These are phyloP conservation scores for Cheilosia impressa DNA, from an alignment of 2,888 invertebrate species.

Conservation along the genomic window DNA sequence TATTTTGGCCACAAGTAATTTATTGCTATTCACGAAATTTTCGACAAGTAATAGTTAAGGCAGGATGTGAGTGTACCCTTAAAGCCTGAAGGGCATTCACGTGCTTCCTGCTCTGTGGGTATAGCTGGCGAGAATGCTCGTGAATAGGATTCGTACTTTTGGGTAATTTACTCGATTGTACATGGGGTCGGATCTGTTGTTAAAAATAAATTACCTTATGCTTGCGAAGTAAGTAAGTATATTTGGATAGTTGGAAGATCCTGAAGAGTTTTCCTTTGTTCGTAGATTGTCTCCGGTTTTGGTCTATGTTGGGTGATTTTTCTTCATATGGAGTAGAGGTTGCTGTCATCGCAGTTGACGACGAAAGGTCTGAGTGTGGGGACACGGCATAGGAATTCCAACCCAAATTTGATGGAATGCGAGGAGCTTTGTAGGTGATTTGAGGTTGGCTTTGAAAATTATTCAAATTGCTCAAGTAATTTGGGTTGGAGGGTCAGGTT, in stretches of 20 bases:
- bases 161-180: too few species aligned
- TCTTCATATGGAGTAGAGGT: neutral
- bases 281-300: neutral
- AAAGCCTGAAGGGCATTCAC: constrained; percentile 26
- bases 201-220: constrained; percentile 24
- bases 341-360: neutral
- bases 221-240: neutral
- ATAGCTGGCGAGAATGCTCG: neutral
- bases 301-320: neutral
- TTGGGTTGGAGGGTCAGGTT: neutral
- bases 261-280: neutral
- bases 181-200: neutral
- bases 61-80: constrained; percentile 4
- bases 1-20: constrained; percentile 39
- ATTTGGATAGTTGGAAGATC: constrained; percentile 7
- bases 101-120: constrained; percentile 24
- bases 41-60: neutral
- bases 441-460: neutral
- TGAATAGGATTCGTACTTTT: too few species aligned
- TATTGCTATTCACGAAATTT: constrained; percentile 20
- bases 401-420: neutral
- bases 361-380: neutral
- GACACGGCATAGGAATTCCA: neutral
- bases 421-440: neutral
- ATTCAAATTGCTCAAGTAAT: neutral